Percentiles rank a stretch among this genome's conserved stretches.
Evolutionary conservation across 2,113 vertebrate genomes (phyloP).

Genomic region (Mustelus asterias): DNA sequence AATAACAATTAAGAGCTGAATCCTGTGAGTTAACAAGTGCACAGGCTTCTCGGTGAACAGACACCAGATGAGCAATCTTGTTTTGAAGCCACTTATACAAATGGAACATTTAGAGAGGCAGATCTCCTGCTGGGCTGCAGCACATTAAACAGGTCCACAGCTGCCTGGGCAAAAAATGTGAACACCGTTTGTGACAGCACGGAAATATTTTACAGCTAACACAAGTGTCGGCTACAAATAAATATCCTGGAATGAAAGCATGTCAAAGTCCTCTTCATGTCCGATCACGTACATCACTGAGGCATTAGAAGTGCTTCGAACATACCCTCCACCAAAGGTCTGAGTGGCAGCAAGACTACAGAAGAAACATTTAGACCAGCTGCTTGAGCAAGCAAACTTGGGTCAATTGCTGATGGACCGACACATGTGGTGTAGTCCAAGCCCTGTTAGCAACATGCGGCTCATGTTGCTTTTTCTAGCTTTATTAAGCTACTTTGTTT

Average conservation of each 20-base stretch:
- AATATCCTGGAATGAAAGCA: background rate
- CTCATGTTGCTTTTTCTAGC: background rate
- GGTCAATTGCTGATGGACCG: background rate
- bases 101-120: background rate
- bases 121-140: background rate
- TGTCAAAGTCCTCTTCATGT: background rate
- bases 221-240: conserved; percentile 30
- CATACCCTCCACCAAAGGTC: no score
- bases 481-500: background rate
- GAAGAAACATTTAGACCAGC: background rate
- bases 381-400: background rate
- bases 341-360: background rate
- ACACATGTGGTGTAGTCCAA: background rate
- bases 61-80: background rate
- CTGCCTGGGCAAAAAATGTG: background rate
- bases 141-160: background rate
- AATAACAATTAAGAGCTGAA: background rate
- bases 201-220: conserved; percentile 1
- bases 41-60: background rate
- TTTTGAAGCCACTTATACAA: background rate
- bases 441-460: background rate
- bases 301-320: background rate
- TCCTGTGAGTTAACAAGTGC: background rate
- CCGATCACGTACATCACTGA: background rate
- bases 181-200: no score